Conservation (phyloP, 2,888 invertebrate species). For the Psylliodes chrysocephalus region DNA sequence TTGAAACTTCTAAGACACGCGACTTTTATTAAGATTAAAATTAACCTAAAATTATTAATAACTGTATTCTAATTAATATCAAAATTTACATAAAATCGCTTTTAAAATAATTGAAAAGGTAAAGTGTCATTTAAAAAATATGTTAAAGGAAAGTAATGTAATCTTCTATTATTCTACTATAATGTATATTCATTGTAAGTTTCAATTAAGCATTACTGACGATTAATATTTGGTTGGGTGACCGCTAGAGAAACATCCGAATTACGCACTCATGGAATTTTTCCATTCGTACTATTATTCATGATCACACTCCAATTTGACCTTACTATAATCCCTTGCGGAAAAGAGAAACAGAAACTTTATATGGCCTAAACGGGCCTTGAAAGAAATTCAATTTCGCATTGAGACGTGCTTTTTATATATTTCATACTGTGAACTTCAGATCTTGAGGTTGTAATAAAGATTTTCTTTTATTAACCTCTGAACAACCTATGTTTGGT, state of each 20-base stretch:
- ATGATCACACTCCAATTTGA: background rate
- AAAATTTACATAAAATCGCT: no score
- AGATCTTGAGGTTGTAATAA: background rate
- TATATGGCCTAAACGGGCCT: conserved; percentile 1
- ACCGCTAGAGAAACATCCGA: no score
- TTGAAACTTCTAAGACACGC: conserved; percentile 5
- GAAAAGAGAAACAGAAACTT: conserved; percentile 7
- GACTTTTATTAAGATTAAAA: conserved; percentile 1
- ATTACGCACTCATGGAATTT: no score
- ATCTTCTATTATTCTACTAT: no score
- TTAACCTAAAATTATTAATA: background rate
- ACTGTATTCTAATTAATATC: background rate
- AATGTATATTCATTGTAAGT: no score
- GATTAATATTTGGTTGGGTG: no score
- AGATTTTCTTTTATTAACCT: conserved; percentile 6
- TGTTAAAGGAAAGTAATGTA: no score
- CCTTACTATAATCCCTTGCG: conserved; percentile 5
- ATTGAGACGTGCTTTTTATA: conserved; percentile 15
- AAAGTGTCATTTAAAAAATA: no score
- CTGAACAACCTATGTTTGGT: background rate
- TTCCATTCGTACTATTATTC: no score
- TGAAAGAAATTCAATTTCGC: conserved; percentile 20
- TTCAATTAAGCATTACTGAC: no score
- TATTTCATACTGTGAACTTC: conserved; percentile 1
- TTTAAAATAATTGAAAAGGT: no score